These are phyloP conservation scores for Panagrolaimus sp. DNA, from an alignment of 1,140 invertebrate genomes.

Conservation along the genomic window DNA sequence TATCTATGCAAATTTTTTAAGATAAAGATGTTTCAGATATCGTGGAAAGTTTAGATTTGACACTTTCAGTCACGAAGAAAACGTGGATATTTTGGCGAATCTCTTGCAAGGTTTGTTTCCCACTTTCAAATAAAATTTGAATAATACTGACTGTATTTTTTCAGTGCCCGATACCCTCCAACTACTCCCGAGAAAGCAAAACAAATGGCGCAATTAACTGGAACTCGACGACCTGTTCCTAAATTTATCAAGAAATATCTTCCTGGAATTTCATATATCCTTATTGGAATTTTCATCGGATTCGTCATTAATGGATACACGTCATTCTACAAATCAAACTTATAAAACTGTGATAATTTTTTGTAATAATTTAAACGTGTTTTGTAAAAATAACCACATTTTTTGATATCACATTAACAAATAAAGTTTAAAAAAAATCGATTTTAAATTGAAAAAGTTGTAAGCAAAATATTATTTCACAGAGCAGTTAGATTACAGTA, in stretches of 20 bases:
- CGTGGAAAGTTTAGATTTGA: conserved; percentile 86
- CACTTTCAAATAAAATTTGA: conserved; percentile 72
- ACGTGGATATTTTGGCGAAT: conserved; percentile 46
- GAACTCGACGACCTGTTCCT: not conserved
- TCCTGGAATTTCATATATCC: not conserved
- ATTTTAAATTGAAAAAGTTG: too few relatives aligned
- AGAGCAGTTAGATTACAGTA: too few relatives aligned
- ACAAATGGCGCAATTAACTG: not conserved
- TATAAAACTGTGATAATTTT: too few relatives aligned
- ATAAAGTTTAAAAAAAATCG: too few relatives aligned
- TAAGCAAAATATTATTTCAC: too few relatives aligned
- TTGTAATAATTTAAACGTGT: too few relatives aligned
- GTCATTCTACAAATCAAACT: too few relatives aligned
- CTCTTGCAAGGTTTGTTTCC: conserved; percentile 64
- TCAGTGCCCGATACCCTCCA: conserved; percentile 39
- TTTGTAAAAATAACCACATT: too few relatives aligned
- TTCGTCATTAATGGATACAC: not conserved
- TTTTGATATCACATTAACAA: too few relatives aligned
- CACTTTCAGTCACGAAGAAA: conserved; percentile 82
- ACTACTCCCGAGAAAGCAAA: conserved; percentile 29
- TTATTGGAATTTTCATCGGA: not conserved
- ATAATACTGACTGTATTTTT: conserved; percentile 40
- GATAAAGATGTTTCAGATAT: conserved; percentile 64
- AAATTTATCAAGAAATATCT: not conserved
- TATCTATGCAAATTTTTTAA: too few relatives aligned